Evolutionary conservation across 2,113 vertebrate species (phyloP).

Genomic region (Aptenodytes patagonicus): DNA sequence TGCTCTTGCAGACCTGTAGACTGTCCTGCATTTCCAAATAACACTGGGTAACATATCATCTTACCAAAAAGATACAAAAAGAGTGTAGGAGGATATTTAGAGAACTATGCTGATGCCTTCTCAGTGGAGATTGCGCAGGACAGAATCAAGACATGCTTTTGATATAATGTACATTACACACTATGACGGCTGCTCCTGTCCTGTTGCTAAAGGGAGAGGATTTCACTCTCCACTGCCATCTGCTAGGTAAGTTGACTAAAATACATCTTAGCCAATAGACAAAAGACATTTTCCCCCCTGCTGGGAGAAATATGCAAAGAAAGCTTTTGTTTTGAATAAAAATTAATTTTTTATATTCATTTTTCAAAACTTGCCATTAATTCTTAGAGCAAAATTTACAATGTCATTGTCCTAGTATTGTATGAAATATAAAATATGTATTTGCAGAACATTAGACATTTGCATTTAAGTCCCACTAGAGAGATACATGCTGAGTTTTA

Average conservation of each 20-base stretch:
- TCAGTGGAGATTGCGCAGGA: neutral
- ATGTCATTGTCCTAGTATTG: neutral
- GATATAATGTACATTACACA: accelerated
- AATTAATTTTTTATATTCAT: neutral
- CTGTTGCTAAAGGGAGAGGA: neutral
- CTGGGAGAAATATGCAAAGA: neutral
- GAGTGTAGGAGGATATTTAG: neutral
- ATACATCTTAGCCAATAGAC: neutral
- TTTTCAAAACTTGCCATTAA: neutral
- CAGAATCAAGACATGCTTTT: neutral
- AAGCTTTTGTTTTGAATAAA: neutral
- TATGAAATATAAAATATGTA: neutral
- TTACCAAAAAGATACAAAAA: neutral
- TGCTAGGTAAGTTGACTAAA: neutral
- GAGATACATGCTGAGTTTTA: neutral
- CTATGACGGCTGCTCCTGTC: neutral
- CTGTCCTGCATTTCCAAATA: neutral
- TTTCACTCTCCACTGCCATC: neutral
- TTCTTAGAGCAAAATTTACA: neutral
- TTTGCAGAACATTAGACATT: neutral
- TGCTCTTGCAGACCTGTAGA: neutral
- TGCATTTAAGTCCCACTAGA: neutral
- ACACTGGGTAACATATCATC: neutral
- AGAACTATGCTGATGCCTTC: neutral
- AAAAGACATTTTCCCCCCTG: neutral